Percentiles rank a stretch among this genome's conserved stretches.
Evolutionary conservation across 64 coral and sea anemone genomes (phyloP).

Genomic region (Stylophora pistillata): DNA sequence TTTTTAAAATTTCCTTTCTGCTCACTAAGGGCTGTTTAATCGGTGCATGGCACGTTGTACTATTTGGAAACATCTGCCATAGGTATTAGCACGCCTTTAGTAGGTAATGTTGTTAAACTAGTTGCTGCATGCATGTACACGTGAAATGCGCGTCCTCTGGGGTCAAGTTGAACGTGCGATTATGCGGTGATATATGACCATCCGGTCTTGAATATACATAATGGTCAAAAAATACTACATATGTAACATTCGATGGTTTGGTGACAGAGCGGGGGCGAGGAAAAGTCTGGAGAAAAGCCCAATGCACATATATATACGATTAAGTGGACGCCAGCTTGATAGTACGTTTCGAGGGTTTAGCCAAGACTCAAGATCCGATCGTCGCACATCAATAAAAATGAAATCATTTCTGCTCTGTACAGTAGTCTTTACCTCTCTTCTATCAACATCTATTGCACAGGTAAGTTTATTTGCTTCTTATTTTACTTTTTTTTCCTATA

Average conservation of each 20-base stretch:
- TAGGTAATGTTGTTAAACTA: no score
- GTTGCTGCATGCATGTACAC: not conserved
- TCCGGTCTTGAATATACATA: not conserved
- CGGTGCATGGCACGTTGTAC: no score
- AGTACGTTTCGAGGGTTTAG: no score
- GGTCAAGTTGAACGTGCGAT: conserved; percentile 7
- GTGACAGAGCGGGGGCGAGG: not conserved
- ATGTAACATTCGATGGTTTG: not conserved
- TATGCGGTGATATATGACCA: conserved; percentile 3
- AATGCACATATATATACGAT: not conserved
- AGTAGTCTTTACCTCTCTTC: not conserved
- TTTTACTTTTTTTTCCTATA: no score
- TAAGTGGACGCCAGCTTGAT: not conserved
- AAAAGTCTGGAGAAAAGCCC: not conserved
- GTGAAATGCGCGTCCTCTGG: not conserved
- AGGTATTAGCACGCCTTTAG: not conserved
- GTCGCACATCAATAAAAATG: not conserved
- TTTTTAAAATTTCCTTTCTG: no score
- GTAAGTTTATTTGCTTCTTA: not conserved
- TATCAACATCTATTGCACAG: not conserved
- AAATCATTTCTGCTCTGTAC: not conserved
- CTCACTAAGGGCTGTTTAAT: no score
- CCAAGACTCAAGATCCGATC: no score
- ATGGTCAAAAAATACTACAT: not conserved
- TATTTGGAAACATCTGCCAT: no score